Evolutionary conservation across 2,888 invertebrate species (phyloP), one percentile per base, ranked within the genome.

Genomic region (Plagodis dolabraria): DNA sequence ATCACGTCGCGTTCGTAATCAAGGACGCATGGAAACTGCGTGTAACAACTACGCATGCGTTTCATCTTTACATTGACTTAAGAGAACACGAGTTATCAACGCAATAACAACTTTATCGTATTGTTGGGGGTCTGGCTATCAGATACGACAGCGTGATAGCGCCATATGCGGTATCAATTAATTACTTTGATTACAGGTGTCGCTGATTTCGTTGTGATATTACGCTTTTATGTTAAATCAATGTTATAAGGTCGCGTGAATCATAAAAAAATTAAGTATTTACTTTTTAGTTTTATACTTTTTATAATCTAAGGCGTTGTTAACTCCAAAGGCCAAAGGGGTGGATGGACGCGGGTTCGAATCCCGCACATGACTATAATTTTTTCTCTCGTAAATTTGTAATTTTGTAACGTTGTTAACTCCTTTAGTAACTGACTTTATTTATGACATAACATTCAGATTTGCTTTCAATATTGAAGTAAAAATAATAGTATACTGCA

Each of bases 41-140:
- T 11, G 12, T 59, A 44, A 48, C 42, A 52, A 22, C 33, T 43
- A 43, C 43, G 11, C 43, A 7, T 42, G 6, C 4, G 43, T 43
- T 22, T 22, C 22, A 22, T 22, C 22, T 12, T 35, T 36, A 52
- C 11, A 34, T 48, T 45, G 9, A 40, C 33, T 53, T 59, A 12
- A 42, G 47, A 55, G 45, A 60, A 34, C 34, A 40, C 22, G 22
- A 44, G 36, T 44, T 53, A 64, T 57, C 54, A 57, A 22, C 43
- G 53, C 46, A 63, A 63, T 52, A 63, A 63, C 56, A 64, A 55
- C 54, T 47, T 66, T 66, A 64, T 66, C 66, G 35, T 49, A 53
- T 56, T 50, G 57, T 60, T 61, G 68, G 68, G 66, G 68, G 68
- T 66, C 57, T 51, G 45, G 48, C 54, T 64, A 65, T 60, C 62